phyloP scores from a whole-genome alignment of 1,140 invertebrate species.

The Aphelinus atriplicis region DNA sequence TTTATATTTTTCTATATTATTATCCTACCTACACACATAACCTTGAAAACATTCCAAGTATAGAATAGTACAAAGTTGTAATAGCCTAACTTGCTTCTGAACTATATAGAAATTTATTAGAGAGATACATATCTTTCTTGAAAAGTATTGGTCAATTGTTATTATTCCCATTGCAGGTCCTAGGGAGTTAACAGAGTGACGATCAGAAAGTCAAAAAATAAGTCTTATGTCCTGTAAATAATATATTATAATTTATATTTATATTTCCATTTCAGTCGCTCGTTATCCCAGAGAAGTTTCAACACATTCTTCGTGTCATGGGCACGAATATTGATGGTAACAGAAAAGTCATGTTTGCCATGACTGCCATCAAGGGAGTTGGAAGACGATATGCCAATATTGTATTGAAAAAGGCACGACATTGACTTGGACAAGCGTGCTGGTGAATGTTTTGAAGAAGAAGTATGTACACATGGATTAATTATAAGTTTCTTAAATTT shows the following conservation, averaged over 20 bases:
- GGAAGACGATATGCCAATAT: conserved; percentile 96
- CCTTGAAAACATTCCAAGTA: no score
- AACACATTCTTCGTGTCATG: conserved; percentile 99
- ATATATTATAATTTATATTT: conserved; percentile 39
- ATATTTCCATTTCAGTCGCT: conserved; percentile 80
- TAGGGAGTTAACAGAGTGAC: no score
- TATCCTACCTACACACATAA: no score
- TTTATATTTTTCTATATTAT: no score
- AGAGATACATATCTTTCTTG: no score
- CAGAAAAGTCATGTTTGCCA: conserved; percentile 96
- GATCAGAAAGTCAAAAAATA: no score
- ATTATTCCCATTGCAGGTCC: no score
- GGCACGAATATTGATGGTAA: conserved; percentile 99
- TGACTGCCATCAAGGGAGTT: conserved; percentile 99
- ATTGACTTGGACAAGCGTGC: conserved; percentile 97
- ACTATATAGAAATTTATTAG: no score
- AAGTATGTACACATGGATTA: conserved; percentile 71
- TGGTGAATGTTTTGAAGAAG: conserved; percentile 86
- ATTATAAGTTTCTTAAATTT: no score
- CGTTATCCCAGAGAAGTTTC: conserved; percentile 98
- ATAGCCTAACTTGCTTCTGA: no score
- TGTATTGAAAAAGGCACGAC: conserved; percentile 96
- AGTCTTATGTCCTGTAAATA: neutral
- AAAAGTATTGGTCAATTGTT: no score
- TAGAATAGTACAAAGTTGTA: no score